These are phyloP conservation scores for Poeciliopsis turrubarensis DNA, from an alignment of 2,113 vertebrate genomes.

Conservation along the genomic window DNA sequence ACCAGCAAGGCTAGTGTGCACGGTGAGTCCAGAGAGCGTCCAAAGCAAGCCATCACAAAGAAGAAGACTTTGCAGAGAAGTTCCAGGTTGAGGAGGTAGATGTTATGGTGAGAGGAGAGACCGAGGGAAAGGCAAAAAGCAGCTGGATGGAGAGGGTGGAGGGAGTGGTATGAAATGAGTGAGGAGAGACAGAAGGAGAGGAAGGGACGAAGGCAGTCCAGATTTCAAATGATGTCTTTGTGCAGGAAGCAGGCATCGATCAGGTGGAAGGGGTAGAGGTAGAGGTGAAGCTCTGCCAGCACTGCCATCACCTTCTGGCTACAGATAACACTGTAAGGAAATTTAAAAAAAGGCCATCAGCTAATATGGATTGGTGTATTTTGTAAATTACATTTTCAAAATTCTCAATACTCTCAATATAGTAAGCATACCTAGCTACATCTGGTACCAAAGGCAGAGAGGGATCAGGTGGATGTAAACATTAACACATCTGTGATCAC, in stretches of 20 bases:
- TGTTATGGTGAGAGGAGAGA: conserved; percentile 12
- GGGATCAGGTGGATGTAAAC: too few species aligned
- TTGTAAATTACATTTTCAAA: neutral
- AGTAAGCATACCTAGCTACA: too few species aligned
- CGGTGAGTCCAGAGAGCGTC: conserved; percentile 82
- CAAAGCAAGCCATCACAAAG: conserved; percentile 75
- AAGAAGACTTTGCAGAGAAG: neutral
- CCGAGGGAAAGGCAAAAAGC: neutral
- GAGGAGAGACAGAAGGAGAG: conserved; percentile 50
- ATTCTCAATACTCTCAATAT: neutral
- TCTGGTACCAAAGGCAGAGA: too few species aligned
- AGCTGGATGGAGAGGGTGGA: conserved; percentile 9
- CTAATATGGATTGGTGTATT: neutral
- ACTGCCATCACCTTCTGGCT: conserved; percentile 64
- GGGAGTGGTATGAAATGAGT: conserved; percentile 20
- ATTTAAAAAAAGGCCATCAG: neutral
- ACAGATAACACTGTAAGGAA: conserved; percentile 44
- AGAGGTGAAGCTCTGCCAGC: conserved; percentile 48
- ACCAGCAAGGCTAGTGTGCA: conserved; percentile 91
- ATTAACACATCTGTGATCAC: too few species aligned
- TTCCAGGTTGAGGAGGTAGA: conserved; percentile 6
- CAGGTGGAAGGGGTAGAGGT: conserved; percentile 40
- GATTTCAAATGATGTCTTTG: conserved; percentile 34
- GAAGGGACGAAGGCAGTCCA: conserved; percentile 37
- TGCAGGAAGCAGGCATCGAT: conserved; percentile 45